Conservation (phyloP, 2,113 vertebrate genomes). For the Chaetodon auriga region DNA sequence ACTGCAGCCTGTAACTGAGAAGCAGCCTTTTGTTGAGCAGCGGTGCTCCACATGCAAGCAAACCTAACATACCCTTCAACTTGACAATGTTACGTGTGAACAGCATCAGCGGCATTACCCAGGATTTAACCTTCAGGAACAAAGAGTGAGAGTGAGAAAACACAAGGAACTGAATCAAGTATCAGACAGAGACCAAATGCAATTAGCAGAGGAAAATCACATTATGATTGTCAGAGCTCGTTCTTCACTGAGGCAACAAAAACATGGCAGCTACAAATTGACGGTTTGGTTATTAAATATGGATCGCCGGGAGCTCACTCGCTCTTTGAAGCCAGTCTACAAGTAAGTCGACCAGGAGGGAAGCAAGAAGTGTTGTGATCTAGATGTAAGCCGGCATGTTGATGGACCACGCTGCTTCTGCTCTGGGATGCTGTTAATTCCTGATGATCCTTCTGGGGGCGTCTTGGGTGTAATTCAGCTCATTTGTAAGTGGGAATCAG, state of each 20-base stretch:
- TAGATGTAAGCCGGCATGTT: not conserved
- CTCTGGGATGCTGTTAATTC: slow-evolving; percentile 3
- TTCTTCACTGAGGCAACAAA: slow-evolving; percentile 35
- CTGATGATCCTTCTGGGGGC: not conserved
- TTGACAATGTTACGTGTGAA: not conserved
- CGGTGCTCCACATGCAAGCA: not conserved
- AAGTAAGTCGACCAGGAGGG: not conserved
- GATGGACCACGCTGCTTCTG: not conserved
- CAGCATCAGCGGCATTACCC: not conserved
- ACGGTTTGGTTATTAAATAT: slow-evolving; percentile 36
- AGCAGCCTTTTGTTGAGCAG: not conserved
- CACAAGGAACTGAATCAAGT: not conserved
- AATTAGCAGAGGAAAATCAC: slow-evolving; percentile 30
- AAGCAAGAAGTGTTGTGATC: not conserved
- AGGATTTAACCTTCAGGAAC: not conserved
- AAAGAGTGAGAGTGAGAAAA: not conserved
- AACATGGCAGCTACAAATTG: slow-evolving; percentile 42
- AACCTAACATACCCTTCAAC: not conserved
- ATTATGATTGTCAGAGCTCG: slow-evolving; percentile 6
- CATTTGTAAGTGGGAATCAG: not conserved
- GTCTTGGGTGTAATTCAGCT: not conserved
- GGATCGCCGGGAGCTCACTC: slow-evolving; percentile 8
- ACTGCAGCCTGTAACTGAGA: slow-evolving; percentile 89
- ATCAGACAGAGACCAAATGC: slow-evolving; percentile 3
- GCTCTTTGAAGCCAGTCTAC: not conserved